phyloP scores from a whole-genome alignment of 2,888 invertebrate species.

The Agrochola macilenta region DNA sequence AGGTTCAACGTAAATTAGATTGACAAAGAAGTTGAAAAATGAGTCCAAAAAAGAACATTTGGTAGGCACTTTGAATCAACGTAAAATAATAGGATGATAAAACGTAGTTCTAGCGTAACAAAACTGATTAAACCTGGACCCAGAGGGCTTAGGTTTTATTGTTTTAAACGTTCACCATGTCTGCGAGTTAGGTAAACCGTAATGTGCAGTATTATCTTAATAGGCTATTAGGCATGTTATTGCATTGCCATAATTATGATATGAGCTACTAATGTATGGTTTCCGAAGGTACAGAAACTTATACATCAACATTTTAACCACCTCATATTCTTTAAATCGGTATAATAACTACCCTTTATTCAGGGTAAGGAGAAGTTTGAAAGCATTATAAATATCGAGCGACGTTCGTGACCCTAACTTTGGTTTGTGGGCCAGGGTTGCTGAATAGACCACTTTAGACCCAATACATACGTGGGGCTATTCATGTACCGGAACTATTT shows the following conservation, averaged over 20 bases:
- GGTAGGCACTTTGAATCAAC: not conserved
- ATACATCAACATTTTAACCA: not conserved
- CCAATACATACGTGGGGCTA: constrained; percentile 12
- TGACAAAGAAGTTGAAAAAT: not conserved
- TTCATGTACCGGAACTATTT: constrained; percentile 33
- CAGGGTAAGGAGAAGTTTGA: constrained; percentile 40
- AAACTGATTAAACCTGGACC: not conserved
- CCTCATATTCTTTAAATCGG: constrained; percentile 13
- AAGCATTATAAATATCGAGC: constrained; percentile 48
- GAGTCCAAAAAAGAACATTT: too few species aligned
- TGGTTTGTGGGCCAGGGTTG: constrained; percentile 36
- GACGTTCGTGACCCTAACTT: constrained; percentile 42
- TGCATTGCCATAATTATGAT: not conserved
- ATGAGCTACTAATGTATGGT: not conserved
- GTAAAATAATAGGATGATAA: not conserved
- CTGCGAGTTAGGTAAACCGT: not conserved
- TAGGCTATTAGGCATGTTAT: not conserved
- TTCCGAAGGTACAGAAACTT: not conserved
- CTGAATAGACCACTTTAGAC: constrained; percentile 30
- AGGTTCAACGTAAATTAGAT: not conserved
- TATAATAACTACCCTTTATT: constrained; percentile 47
- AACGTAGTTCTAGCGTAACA: not conserved
- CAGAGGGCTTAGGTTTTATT: not conserved
- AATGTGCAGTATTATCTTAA: not conserved
- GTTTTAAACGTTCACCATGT: not conserved